phyloP scores from a whole-genome alignment of 64 coral and sea anemone species.

The Astreopora myriophthalma region DNA sequence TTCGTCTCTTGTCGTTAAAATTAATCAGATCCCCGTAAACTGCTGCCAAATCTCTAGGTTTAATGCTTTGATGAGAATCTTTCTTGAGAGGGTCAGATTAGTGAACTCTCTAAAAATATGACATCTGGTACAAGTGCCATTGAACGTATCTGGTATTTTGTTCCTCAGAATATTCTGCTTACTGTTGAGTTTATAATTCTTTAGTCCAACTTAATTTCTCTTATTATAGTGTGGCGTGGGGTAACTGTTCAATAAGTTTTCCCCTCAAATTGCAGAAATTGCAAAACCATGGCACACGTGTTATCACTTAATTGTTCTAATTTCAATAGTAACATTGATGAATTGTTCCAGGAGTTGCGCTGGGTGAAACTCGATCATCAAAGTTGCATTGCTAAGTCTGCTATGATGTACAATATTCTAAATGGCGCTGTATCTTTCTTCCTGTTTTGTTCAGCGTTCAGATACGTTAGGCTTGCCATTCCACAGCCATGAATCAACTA shows the following conservation, averaged over 20 bases:
- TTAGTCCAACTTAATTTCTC: constrained; percentile 18
- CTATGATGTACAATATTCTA: too few relatives aligned
- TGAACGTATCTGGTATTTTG: constrained; percentile 1
- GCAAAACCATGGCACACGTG: constrained; percentile 9
- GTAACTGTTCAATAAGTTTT: constrained; percentile 12
- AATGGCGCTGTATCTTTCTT: too few relatives aligned
- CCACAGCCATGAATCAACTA: constrained; percentile 20
- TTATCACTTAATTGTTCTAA: constrained; percentile 19
- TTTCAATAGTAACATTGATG: background rate
- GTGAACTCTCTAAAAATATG: too few relatives aligned
- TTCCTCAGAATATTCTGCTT: background rate
- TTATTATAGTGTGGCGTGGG: constrained; percentile 33
- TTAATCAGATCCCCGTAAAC: background rate
- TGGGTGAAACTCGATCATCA: background rate
- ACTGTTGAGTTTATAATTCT: constrained; percentile 28
- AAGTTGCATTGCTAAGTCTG: too few relatives aligned
- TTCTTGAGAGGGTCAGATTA: too few relatives aligned
- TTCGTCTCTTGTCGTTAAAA: background rate
- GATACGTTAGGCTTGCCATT: constrained; percentile 9
- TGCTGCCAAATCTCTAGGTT: constrained; percentile 14
- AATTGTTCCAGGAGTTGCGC: background rate
- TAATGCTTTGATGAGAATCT: constrained; percentile 9
- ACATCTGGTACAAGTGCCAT: too few relatives aligned
- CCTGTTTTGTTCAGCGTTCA: too few relatives aligned
- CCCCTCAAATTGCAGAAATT: constrained; percentile 28